Base-by-base conservation (phyloP, 2,888 invertebrate species). In the Mystacides longicornis region DNA sequence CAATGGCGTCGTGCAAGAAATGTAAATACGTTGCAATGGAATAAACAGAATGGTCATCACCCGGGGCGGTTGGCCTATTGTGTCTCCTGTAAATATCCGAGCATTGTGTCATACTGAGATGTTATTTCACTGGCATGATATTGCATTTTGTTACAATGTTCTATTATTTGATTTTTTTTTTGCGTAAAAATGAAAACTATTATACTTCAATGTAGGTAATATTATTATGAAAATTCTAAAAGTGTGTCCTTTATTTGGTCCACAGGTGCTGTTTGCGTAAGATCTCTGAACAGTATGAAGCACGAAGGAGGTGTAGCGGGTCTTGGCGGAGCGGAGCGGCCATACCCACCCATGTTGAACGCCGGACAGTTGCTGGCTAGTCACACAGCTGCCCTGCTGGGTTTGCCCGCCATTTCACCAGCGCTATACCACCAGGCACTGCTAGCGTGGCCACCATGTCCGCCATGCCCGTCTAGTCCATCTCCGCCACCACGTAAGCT, bases 361-460 rank as follows among this genome's bases (percentile, higher is more conserved):
- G 81, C 80, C 2, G 69, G 84, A 45, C 81, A 82, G 80, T 81
- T 78, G 27, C 74, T 75, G 59, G 58, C 67, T 59, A 64, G 64
- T 23, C 63, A 64, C 68, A 74, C 76, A 68, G 74, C 80, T 74
- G 75, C 77, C 63, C 66, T 79, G 70, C 67, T 72, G 70, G 66
- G 67, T 14, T 68, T 70, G 57, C 64, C 70, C 0, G 81, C 79
- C 2, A 69, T 84, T 43, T 80, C 82, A 5, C 81, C 83, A 11
- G 80, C 81, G 54, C 74, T 85, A 57, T 85, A 83, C 70, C 81
- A 81, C 46, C 81, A 81, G 37, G 81, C 82, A 23, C 73, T 83
- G 60, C 75, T 82, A 54, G 75, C 81, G 20, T 78, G 81, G 63
- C 75, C 75, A 66, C 75, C 77, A n/a, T 78, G 77, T 5, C 78